Percentiles rank a stretch among this genome's conserved stretches.
Evolutionary conservation across 2,888 invertebrate species (phyloP).

Genomic region (Cantharis rufa): DNA sequence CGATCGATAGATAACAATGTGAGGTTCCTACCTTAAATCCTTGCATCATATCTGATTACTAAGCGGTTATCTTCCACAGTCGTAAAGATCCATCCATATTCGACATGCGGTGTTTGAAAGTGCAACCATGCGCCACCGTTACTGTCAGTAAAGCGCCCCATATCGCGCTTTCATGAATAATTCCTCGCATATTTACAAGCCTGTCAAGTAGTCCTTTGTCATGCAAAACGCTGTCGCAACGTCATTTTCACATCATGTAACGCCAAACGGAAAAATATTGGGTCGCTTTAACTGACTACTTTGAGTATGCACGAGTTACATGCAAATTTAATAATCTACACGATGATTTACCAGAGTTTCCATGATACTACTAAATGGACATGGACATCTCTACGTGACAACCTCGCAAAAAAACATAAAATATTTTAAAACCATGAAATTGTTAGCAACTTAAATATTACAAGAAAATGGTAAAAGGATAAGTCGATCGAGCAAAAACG

Average conservation of each 20-base stretch:
- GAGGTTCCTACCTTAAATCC: slow-evolving; percentile 7
- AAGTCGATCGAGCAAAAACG: not conserved
- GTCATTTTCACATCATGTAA: slow-evolving; percentile 57
- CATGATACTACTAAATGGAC: slow-evolving; percentile 30
- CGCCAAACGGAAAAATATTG: slow-evolving; percentile 52
- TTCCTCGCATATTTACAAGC: slow-evolving; percentile 58
- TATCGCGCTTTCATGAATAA: slow-evolving; percentile 58
- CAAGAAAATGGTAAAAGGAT: not conserved
- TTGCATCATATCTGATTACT: slow-evolving; percentile 12
- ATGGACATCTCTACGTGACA: slow-evolving; percentile 25
- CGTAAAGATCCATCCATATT: slow-evolving; percentile 42
- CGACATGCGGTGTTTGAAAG: slow-evolving; percentile 53
- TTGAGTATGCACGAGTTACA: slow-evolving; percentile 33
- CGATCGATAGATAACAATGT: slow-evolving; percentile 21
- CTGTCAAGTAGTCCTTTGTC: slow-evolving; percentile 58
- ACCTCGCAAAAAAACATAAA: not conserved
- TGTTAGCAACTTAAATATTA: not conserved
- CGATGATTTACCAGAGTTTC: slow-evolving; percentile 20
- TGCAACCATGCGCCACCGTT: slow-evolving; percentile 52
- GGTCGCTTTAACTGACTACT: slow-evolving; percentile 37
- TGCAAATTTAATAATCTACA: slow-evolving; percentile 37
- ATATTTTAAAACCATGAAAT: too few relatives aligned
- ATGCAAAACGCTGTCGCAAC: slow-evolving; percentile 58
- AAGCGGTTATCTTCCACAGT: slow-evolving; percentile 14
- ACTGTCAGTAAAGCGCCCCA: slow-evolving; percentile 53